These are phyloP conservation scores for Linnaemya tessellans DNA, from an alignment of 2,888 invertebrate species.

Conservation along the genomic window DNA sequence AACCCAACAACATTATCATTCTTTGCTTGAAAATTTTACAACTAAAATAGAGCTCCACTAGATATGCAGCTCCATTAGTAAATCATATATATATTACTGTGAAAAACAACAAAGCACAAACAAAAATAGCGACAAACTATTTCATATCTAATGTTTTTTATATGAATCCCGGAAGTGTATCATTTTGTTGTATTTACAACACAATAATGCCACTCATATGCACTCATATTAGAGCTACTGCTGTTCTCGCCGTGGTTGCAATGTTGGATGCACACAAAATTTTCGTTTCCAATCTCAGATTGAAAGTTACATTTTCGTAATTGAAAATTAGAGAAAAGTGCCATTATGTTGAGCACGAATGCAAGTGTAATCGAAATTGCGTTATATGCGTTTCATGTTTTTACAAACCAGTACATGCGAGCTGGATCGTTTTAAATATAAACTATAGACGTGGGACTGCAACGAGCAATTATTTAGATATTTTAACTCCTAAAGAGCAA, in stretches of 20 bases:
- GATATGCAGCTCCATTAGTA: neutral
- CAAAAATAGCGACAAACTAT: slow-evolving; percentile 5
- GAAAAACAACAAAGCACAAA: neutral
- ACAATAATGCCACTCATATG: slow-evolving; percentile 31
- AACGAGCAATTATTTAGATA: neutral
- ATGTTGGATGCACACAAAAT: neutral
- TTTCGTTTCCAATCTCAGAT: slow-evolving; percentile 14
- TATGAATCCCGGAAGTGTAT: slow-evolving; percentile 17
- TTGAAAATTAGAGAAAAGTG: neutral
- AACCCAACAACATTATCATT: slow-evolving; percentile 3
- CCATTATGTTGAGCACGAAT: neutral
- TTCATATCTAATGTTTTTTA: neutral
- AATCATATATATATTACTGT: neutral
- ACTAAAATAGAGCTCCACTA: neutral
- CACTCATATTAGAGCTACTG: neutral
- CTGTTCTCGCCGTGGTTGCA: neutral
- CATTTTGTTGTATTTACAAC: slow-evolving; percentile 14
- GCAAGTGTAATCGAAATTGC: neutral
- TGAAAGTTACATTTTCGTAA: neutral
- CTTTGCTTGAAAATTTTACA: neutral
- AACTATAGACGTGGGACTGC: neutral
- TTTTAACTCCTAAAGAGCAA: neutral
- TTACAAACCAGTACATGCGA: neutral
- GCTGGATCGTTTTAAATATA: neutral
- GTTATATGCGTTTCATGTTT: too few species aligned